Evolutionary conservation across 2,888 invertebrate genomes (phyloP), one percentile per base, ranked within the genome.

Genomic region (Cactoblastis cactorum): DNA sequence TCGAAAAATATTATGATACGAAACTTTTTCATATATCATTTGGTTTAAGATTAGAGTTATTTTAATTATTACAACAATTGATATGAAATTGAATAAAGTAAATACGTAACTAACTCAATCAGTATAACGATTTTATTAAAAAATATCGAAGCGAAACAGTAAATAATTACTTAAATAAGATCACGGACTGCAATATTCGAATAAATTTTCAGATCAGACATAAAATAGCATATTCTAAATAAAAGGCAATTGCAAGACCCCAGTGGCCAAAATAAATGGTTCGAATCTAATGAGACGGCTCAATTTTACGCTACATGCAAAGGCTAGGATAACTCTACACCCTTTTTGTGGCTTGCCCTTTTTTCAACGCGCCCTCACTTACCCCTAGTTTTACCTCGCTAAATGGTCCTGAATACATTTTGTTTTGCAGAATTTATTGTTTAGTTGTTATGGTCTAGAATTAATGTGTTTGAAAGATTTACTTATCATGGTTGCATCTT

Each of bases 251-350:
- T 50, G 54, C 54, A 47, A 28, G 56, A 50, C 50, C 38, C 53
- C 61, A 59, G 62, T 55, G 57, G 68, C 24, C 28, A 24, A 24
- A 80, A 79, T 68, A 80, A 81, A 81, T 80, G 74, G 69, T 53
- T 62, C 68, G 62, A 52, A 58, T 65, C 71, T 80, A 79, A 81
- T 75, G 76, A 76, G 73, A 71, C 59, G 64, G 59, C 66, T 67
- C 80, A 81, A 82, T 82, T 81, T 77, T 67, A 69, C 75, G 75
- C 70, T 74, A 75, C 73, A 71, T 64, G 69, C 61, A 67, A 69
- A 66, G 67, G 66, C 63, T 57, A 65, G 67, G 63, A 67, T 74
- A 71, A 75, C 69, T 74, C 69, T 58, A 61, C 57, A 67, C 69
- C 69, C 63, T 66, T 67, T 64, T 54, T 28, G 49, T 15, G 50